Percentiles rank a stretch among this genome's conserved stretches.
Conservation (phyloP, 2,113 vertebrate species). For the Phocoena sinus region DNA sequence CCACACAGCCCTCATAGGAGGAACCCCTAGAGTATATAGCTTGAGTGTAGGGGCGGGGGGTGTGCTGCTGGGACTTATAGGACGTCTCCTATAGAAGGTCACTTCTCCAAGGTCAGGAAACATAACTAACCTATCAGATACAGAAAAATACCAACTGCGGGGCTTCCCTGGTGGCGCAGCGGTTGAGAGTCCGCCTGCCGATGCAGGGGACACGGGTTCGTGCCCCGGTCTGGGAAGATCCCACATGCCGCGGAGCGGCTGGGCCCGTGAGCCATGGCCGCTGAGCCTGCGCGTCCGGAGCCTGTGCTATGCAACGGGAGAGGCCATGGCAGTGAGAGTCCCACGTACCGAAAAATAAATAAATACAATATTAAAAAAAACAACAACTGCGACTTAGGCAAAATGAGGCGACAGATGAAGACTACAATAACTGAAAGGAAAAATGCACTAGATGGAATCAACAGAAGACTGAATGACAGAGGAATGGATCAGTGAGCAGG, state of each 20-base stretch:
- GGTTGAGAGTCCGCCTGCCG: no score
- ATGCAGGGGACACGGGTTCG: no score
- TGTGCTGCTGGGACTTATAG: background rate
- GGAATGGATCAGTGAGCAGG: background rate
- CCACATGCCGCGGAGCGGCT: no score
- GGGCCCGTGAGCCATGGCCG: no score
- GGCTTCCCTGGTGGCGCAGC: no score
- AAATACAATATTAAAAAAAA: background rate
- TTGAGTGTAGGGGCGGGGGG: rapidly evolving
- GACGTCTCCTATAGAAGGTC: background rate
- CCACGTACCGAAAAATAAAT: no score
- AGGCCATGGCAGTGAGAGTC: no score
- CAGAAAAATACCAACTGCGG: background rate
- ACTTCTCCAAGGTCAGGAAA: background rate
- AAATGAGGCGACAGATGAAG: background rate
- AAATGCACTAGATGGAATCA: background rate
- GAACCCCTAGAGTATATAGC: background rate
- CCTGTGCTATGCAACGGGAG: no score
- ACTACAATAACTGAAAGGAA: no score
- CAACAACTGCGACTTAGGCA: background rate
- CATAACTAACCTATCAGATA: background rate
- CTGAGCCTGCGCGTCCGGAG: no score
- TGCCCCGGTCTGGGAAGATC: no score
- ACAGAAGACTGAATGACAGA: background rate
- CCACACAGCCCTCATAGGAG: background rate